phyloP scores from a whole-genome alignment of 2,888 invertebrate genomes.

The Plagiodera versicolora region DNA sequence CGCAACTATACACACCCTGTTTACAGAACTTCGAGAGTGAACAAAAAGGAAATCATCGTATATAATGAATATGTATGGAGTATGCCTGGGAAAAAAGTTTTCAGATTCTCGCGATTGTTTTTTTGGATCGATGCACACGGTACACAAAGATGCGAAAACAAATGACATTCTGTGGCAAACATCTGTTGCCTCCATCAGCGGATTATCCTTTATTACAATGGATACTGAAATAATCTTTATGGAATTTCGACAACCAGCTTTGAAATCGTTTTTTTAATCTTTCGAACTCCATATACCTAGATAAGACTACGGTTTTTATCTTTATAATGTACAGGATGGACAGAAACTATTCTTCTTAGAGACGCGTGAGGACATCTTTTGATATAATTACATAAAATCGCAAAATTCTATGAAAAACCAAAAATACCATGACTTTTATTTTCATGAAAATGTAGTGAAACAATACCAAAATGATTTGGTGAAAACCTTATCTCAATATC shows the following conservation, averaged over 20 bases:
- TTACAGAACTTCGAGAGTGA: not conserved
- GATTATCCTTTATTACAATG: not conserved
- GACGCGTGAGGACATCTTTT: too few relatives aligned
- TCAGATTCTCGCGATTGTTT: constrained; percentile 9
- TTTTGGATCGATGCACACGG: constrained; percentile 22
- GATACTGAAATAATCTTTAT: not conserved
- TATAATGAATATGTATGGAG: constrained; percentile 5
- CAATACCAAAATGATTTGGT: too few relatives aligned
- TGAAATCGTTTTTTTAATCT: too few relatives aligned
- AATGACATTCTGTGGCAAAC: not conserved
- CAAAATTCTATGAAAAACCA: too few relatives aligned
- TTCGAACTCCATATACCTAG: too few relatives aligned
- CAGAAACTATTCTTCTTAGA: too few relatives aligned
- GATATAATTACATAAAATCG: too few relatives aligned
- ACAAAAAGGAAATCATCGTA: constrained; percentile 1
- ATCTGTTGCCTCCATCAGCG: not conserved
- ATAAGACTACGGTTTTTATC: too few relatives aligned
- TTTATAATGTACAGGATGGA: too few relatives aligned
- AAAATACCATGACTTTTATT: too few relatives aligned
- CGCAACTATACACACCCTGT: not conserved
- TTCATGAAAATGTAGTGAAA: too few relatives aligned
- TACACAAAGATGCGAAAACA: not conserved
- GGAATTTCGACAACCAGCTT: not conserved
- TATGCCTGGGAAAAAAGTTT: constrained; percentile 10
- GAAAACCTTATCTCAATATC: too few relatives aligned